Evolutionary conservation across 2,113 vertebrate species (phyloP), one percentile per base, ranked within the genome.

Genomic region (Cebus imitator): DNA sequence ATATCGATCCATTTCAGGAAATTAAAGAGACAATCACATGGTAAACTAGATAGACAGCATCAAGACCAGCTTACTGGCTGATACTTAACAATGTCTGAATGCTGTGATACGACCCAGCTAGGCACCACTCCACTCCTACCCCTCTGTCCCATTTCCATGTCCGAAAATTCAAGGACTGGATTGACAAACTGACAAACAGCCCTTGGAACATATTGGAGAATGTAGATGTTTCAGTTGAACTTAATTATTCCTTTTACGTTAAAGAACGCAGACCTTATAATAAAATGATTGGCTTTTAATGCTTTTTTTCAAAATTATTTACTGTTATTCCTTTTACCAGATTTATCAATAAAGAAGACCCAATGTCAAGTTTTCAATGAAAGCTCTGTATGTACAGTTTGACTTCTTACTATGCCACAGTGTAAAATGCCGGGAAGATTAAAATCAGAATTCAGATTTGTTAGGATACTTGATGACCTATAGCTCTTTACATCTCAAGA

Each of bases 281-380:
- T 40, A 50, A 78, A 87, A 55, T 87, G 6, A 64, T 20, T 81
- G 52, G 4, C 84, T 55, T 86, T 93, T 40, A 70, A n/a, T 84
- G 8, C 35, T 85, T 88, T 75, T 75, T 84, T 90, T n/a, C 43
- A 76, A 83, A 94, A 75, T 84, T 40, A 72, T 25, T 93, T n/a
- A 14, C 10, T 90, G 10, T 0, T 23, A 27, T 68, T 79, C 14
- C 1, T 73, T 2, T 95, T 76, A 68, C 20, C 40, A 37, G 11
- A 68, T 66, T 90, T 86, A 43, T 84, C 40, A 35, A 27, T 81
- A 90, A 58, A 94, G 27, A 90, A 92, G 12, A 84, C 30, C 30
- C 12, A 18, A 66, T 76, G 25, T 58, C 32, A 94, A 68, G 23
- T 70, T 95, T 94, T 85, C 64, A 92, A 32, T 79, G 57, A 80